phyloP scores from a whole-genome alignment of 1,140 invertebrate species.

The Drosophila novamexicana region DNA sequence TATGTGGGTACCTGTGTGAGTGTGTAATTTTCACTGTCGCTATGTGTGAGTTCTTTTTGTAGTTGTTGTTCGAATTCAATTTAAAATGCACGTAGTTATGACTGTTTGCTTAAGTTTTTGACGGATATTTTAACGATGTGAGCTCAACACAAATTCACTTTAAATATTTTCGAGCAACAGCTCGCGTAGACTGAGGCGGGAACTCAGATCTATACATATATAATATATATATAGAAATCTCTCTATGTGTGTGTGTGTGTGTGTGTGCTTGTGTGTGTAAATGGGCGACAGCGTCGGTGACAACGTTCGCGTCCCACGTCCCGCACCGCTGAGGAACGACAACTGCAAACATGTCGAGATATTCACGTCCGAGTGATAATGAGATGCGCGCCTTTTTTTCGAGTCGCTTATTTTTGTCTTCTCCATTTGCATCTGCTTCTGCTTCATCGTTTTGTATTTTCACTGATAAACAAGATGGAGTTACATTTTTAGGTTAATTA shows the following conservation, averaged over 20 bases:
- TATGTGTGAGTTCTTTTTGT: slow-evolving; percentile 58
- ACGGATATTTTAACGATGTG: slow-evolving; percentile 84
- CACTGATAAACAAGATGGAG: slow-evolving; percentile 82
- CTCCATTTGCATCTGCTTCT: slow-evolving; percentile 14
- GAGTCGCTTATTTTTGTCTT: slow-evolving; percentile 52
- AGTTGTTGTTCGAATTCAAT: slow-evolving; percentile 78
- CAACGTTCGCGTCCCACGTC: slow-evolving; percentile 55
- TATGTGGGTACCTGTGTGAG: slow-evolving; percentile 24
- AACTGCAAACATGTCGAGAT: slow-evolving; percentile 81
- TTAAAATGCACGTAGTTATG: slow-evolving; percentile 84
- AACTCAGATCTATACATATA: slow-evolving; percentile 3
- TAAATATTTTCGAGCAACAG: slow-evolving; percentile 60
- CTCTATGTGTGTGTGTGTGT: slow-evolving; percentile 15
- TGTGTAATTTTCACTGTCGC: slow-evolving; percentile 78
- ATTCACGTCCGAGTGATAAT: slow-evolving; percentile 84
- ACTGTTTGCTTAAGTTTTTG: slow-evolving; percentile 84
- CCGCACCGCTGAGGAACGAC: slow-evolving; percentile 69
- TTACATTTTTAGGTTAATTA: slow-evolving; percentile 84
- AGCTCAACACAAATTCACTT: slow-evolving; percentile 84
- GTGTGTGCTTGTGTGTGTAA: slow-evolving; percentile 24
- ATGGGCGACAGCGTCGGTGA: slow-evolving; percentile 56
- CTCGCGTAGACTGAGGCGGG: slow-evolving; percentile 7
- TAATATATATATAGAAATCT: slow-evolving; percentile 11
- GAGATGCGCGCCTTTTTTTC: slow-evolving; percentile 82
- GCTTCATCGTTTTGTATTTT: slow-evolving; percentile 56